Evolutionary conservation across 2,113 vertebrate genomes (phyloP).

Genomic region (Odobenus rosmarus): DNA sequence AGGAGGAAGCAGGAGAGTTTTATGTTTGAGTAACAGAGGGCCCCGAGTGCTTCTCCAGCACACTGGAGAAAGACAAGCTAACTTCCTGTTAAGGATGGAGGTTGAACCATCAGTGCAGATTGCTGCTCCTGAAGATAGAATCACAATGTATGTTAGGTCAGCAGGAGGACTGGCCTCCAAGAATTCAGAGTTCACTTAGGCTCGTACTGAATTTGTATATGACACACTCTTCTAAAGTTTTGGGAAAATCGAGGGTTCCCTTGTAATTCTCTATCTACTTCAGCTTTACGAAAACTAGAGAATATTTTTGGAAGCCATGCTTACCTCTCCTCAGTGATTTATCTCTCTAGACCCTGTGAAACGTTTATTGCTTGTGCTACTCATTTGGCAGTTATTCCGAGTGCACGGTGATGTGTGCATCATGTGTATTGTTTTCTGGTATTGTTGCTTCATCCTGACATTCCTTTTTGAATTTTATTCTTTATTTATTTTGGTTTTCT

Average conservation of each 20-base stretch:
- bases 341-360: not conserved
- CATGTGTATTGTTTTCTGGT: not conserved
- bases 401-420: accelerated
- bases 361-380: not conserved
- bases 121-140: not conserved
- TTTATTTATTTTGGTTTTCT: slow-evolving; percentile 19
- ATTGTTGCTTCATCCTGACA: not conserved
- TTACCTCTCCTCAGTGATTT: not conserved
- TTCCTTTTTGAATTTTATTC: not conserved
- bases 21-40: not conserved
- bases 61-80: not conserved
- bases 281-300: not conserved
- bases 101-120: not conserved
- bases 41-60: not conserved
- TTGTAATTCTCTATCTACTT: not conserved
- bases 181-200: not conserved
- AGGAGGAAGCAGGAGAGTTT: not conserved
- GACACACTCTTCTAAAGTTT: not conserved
- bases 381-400: not conserved
- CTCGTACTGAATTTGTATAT: not conserved
- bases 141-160: not conserved
- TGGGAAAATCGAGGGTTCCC: not conserved
- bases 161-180: not conserved
- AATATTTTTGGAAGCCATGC: not conserved
- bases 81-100: not conserved